Percentiles rank a stretch among this genome's conserved stretches.
These are phyloP conservation scores for Ptyas mucosa DNA, from an alignment of 2,113 vertebrate genomes.

Conservation along the genomic window DNA sequence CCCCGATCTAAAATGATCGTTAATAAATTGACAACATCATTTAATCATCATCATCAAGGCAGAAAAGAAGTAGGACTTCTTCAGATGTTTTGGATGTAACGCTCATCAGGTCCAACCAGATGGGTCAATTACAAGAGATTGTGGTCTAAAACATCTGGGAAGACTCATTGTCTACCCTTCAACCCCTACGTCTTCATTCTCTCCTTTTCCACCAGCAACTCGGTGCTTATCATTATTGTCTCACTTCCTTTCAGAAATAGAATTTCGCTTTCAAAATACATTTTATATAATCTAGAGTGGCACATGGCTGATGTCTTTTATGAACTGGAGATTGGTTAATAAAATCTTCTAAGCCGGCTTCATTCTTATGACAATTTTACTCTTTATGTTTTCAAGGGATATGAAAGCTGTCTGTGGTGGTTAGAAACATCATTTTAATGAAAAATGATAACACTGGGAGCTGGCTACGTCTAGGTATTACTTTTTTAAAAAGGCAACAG, in stretches of 20 bases:
- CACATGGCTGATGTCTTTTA: constrained; percentile 61
- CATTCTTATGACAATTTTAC: constrained; percentile 67
- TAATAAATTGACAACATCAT: neutral
- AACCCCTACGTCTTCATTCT: neutral
- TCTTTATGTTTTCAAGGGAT: constrained; percentile 67
- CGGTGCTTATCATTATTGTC: constrained; percentile 42
- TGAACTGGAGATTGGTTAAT: constrained; percentile 62
- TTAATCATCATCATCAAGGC: neutral
- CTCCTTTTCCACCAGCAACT: constrained; percentile 41
- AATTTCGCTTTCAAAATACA: constrained; percentile 59
- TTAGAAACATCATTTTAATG: constrained; percentile 65
- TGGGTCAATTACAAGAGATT: neutral
- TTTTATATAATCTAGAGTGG: constrained; percentile 64
- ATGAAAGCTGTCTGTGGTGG: constrained; percentile 62
- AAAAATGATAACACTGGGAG: constrained; percentile 56
- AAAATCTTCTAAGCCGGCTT: constrained; percentile 62
- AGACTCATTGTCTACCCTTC: neutral
- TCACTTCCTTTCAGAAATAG: constrained; percentile 50
- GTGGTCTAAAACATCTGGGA: neutral
- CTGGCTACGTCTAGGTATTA: constrained; percentile 56
- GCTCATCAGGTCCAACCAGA: neutral
- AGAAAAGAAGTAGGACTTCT: neutral
- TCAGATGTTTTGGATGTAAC: neutral
- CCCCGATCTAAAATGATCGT: neutral
- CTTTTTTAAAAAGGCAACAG: constrained; percentile 32